Evolutionary conservation across 2,888 invertebrate genomes (phyloP), one percentile per base, ranked within the genome.

Genomic region (Lymantria monacha): DNA sequence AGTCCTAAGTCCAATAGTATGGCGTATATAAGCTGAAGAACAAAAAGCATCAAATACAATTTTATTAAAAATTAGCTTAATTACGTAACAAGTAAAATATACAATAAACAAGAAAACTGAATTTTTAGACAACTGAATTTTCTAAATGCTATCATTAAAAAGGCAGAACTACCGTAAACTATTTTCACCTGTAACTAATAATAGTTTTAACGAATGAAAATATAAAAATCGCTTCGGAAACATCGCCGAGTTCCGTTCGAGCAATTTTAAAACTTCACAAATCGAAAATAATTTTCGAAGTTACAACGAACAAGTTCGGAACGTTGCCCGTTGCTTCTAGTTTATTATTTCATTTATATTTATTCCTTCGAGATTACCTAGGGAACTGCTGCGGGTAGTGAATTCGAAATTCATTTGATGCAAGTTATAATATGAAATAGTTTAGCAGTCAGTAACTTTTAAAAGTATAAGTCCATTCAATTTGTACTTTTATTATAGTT

Each of bases 271-370:
- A 68, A 68, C 66, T 68, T 66, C 52, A 58, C 57, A 66, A 68
- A 68, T 68, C 57, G 66, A 63, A 63, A 68, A 68, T 68, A 66
- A 68, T 62, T 59, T 66, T 59, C 55, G 54, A 60, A 66, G 61
- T 68, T 61, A 46, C 44, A 41, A 51, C 67, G 59, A 53, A 51
- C 56, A 61, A 65, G 53, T 66, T 38, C 57, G 36, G 60, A 53
- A 57, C 62, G 53, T 22, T 22, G 22, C 22, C 22, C 54, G 33
- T 57, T 52, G 33, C 58, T 44, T 46, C 53, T 49, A 65, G 61
- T 70, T 70, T 72, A 70, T 74, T 69, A 72, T 73, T 73, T 70
- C 61, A 71, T 67, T 63, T 69, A 62, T 72, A 70, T 73, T 73
- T 73, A 74, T 71, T 70, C 67, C 60, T 57, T 53, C 58, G 46